Conservation (phyloP, 2,113 vertebrate genomes). For the human region GRCh38 chr19:6441001-6441500, state of each 20-base stretch:
- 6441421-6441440: neutral
- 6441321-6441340: conserved; percentile 38
- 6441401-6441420: neutral
- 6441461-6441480: neutral
- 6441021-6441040: neutral
- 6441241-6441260: neutral
- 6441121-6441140: neutral
- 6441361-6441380: neutral
- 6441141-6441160: neutral
- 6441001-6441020: neutral
- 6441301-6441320: neutral
- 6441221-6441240: neutral
- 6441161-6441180: neutral
- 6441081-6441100: neutral
- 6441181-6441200: neutral
- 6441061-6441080: neutral
- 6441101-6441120: neutral
- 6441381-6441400: neutral
- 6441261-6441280: neutral
- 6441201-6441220: neutral
- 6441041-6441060: neutral
- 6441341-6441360: conserved; percentile 3
- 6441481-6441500: neutral
- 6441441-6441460: neutral
- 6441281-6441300: conserved; percentile 19